Evolutionary conservation across 2,797 vertebrate genomes (phyloP).

Genomic region (Acanthornis magna): DNA sequence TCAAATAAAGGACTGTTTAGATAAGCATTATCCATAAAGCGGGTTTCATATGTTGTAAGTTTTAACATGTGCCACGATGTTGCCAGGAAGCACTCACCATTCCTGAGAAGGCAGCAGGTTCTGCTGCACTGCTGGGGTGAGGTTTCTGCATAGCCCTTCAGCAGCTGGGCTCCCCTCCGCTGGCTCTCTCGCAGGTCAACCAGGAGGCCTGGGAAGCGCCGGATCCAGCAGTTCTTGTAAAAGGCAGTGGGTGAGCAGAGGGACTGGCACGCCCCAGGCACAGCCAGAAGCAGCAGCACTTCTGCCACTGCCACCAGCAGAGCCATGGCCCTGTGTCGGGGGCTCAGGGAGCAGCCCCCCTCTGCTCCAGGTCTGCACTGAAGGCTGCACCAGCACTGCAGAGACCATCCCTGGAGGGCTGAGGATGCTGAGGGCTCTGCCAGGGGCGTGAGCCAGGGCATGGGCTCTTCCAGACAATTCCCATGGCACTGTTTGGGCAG

Average conservation of each 20-base stretch:
- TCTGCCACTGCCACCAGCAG: slow-evolving; percentile 46
- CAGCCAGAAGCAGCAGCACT: slow-evolving; percentile 73
- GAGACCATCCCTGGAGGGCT: not conserved
- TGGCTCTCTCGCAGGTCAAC: slow-evolving; percentile 85
- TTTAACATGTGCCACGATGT: not conserved
- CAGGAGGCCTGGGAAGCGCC: slow-evolving; percentile 85
- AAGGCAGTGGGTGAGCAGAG: slow-evolving; percentile 86
- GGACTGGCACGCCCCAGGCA: slow-evolving; percentile 60
- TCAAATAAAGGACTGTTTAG: not conserved
- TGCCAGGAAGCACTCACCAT: slow-evolving; percentile 78
- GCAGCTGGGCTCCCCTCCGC: slow-evolving; percentile 84
- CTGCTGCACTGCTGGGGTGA: slow-evolving; percentile 86
- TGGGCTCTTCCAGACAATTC: not conserved
- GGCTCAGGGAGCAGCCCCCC: not conserved
- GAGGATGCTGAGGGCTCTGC: not conserved
- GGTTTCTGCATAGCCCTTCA: slow-evolving; percentile 81
- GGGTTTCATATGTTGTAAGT: not conserved
- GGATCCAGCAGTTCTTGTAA: slow-evolving; percentile 94
- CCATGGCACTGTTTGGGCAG: not conserved
- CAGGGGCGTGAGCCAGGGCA: not conserved
- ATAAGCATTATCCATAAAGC: not conserved
- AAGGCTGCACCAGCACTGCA: not conserved
- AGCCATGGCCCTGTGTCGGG: slow-evolving; percentile 74
- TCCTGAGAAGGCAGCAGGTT: slow-evolving; percentile 86
- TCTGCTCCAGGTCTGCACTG: not conserved